Conservation (phyloP, 1,140 invertebrate species). For the Bombus fervidus region DNA sequence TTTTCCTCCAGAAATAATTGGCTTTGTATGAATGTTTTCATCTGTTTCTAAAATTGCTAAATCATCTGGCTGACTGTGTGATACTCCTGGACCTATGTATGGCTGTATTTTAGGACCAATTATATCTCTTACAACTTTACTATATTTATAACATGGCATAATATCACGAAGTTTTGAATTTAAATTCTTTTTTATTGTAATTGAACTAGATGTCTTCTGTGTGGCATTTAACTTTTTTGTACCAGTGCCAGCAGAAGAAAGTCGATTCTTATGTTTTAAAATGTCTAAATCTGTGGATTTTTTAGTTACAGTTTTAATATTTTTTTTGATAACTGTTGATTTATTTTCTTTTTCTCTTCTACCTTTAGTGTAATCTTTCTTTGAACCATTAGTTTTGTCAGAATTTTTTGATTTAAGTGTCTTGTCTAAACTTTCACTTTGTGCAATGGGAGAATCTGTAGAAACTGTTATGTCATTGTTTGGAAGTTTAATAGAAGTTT, state of each 20-base stretch:
- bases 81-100: slow-evolving; percentile 31
- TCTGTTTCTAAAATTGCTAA: not conserved
- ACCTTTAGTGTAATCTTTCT: not conserved
- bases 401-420: not conserved
- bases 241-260: not conserved
- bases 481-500: not conserved
- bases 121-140: slow-evolving; percentile 32
- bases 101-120: slow-evolving; percentile 35
- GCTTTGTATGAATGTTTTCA: not conserved
- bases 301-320: slow-evolving; percentile 15
- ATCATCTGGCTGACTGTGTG: not conserved
- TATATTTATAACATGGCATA: slow-evolving; percentile 54
- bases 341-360: slow-evolving; percentile 56
- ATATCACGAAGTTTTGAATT: slow-evolving; percentile 30
- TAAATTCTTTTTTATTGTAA: not conserved
- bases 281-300: slow-evolving; percentile 11
- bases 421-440: not conserved
- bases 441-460: not conserved
- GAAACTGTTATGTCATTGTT: not conserved
- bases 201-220: slow-evolving; percentile 15
- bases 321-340: not conserved
- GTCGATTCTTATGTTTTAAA: slow-evolving; percentile 13
- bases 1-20: slow-evolving; percentile 45
- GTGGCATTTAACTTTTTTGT: slow-evolving; percentile 21
- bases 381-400: not conserved